Conservation (phyloP, 1,140 invertebrate genomes). For the Drosophila sulfurigaster region DNA sequence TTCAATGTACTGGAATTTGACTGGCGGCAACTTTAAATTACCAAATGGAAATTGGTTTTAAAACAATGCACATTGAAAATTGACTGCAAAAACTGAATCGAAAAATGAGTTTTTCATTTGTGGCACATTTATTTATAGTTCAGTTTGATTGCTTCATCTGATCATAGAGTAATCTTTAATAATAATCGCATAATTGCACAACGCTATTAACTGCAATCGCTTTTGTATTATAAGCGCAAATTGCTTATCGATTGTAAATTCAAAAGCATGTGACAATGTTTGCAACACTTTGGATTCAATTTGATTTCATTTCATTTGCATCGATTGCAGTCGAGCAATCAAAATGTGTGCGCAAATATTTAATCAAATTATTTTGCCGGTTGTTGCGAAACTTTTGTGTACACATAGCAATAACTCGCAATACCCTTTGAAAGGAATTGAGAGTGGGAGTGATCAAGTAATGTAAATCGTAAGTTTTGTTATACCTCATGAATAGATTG, state of each 20-base stretch:
- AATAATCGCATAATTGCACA: background rate
- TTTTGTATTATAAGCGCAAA: constrained; percentile 8
- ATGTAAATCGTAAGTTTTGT: too few relatives aligned
- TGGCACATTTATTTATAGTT: background rate
- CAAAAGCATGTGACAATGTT: constrained; percentile 10
- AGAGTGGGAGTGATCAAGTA: too few relatives aligned
- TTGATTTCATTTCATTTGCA: constrained; percentile 7
- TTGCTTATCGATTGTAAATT: constrained; percentile 3
- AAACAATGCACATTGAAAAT: constrained; percentile 4
- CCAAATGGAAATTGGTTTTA: constrained; percentile 12
- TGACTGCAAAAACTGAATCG: background rate
- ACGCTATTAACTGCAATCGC: background rate
- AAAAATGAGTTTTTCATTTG: background rate
- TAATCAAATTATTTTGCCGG: constrained; percentile 8
- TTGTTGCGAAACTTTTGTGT: background rate
- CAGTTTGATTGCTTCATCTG: background rate
- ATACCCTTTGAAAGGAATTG: background rate
- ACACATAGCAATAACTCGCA: background rate
- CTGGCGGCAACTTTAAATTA: constrained; percentile 30
- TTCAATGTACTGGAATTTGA: constrained; percentile 40
- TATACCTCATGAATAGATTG: too few relatives aligned
- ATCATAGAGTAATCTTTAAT: too few relatives aligned
- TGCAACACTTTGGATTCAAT: background rate
- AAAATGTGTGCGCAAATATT: constrained; percentile 1
- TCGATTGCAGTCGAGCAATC: background rate